Conservation (phyloP, 2,113 vertebrate genomes). For the Hemicordylus capensis region DNA sequence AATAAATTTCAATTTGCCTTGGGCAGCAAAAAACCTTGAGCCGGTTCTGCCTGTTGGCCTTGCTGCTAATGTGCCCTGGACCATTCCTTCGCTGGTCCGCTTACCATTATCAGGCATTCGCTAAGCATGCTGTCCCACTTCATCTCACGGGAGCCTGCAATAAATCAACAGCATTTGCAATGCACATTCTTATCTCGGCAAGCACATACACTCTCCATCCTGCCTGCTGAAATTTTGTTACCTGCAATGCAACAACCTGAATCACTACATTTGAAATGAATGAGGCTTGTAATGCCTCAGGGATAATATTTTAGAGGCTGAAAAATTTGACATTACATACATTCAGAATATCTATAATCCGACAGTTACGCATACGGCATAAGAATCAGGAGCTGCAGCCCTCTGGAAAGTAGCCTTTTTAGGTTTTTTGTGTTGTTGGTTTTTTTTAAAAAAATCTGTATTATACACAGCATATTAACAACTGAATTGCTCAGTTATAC, state of each 20-base stretch:
- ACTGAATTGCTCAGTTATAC: not conserved
- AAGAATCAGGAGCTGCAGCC: not conserved
- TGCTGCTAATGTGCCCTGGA: slow-evolving; percentile 24
- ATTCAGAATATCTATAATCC: slow-evolving; percentile 57
- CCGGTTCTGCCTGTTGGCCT: slow-evolving; percentile 28
- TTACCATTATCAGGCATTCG: slow-evolving; percentile 34
- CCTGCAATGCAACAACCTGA: slow-evolving; percentile 50
- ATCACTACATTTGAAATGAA: slow-evolving; percentile 61
- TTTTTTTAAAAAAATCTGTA: not conserved
- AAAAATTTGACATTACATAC: slow-evolving; percentile 48
- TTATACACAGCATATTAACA: not conserved
- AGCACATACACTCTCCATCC: slow-evolving; percentile 7
- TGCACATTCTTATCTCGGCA: slow-evolving; percentile 28
- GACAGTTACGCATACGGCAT: slow-evolving; percentile 23
- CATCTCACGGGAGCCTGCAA: slow-evolving; percentile 26
- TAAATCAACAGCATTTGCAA: slow-evolving; percentile 52
- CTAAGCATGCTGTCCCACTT: slow-evolving; percentile 17
- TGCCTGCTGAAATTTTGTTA: slow-evolving; percentile 45
- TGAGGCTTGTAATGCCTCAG: slow-evolving; percentile 64
- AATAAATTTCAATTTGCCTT: not conserved
- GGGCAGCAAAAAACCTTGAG: not conserved
- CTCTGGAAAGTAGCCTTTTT: not conserved
- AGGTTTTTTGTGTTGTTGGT: too few species aligned
- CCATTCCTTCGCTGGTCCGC: slow-evolving; percentile 6
- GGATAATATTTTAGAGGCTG: slow-evolving; percentile 60